Evolutionary conservation across 1,140 invertebrate species (phyloP), one percentile per base, ranked within the genome.

Genomic region (Geopemphigus sp.): DNA sequence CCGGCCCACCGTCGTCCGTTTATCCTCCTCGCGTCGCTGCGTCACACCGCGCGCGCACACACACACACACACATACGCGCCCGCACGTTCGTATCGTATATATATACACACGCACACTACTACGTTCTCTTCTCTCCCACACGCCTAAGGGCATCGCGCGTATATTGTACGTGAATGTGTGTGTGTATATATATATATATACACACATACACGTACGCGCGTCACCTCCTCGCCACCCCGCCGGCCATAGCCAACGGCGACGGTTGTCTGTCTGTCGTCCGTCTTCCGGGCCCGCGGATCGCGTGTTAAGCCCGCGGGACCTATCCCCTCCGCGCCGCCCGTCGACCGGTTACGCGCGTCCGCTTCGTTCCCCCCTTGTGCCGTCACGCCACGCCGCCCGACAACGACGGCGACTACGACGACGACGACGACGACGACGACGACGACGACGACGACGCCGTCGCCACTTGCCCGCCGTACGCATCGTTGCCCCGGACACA

Each of bases 301-400:
- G 73, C 73, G 73, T 78, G 73, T 78, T 59, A 78, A 78, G 39
- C 73, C 73, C 73, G 73, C 73, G 73, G 57, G 73, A 78, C 73
- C 56, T 56, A 57, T 59, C 54, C 72, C 64, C 39, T 6, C 39
- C 1, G 61, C 8, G 19, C 26, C 3, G 47, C 26, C 70, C 70
- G 70, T n/a, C 39, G 66, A 5, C 22, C 22, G 3, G 32, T 39
- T 39, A 39, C n/a, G n/a, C 64, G 19, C 32, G 64, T 19, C 64
- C 45, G n/a, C 39, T 22, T n/a, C 68, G 45, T n/a, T 53, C 53
- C 0, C 11, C 17, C 22, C 24, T n/a, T n/a, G 10, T 24, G 50
- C 24, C 50, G n/a, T n/a, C 45, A 8, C 29, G 39, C 50, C 22
- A 15, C 29, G 29, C 53, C 50, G 19, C 72, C 19, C n/a, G 32